Evolutionary conservation across 2,113 vertebrate genomes (phyloP).

Genomic region (Gnathonemus longibarbis): DNA sequence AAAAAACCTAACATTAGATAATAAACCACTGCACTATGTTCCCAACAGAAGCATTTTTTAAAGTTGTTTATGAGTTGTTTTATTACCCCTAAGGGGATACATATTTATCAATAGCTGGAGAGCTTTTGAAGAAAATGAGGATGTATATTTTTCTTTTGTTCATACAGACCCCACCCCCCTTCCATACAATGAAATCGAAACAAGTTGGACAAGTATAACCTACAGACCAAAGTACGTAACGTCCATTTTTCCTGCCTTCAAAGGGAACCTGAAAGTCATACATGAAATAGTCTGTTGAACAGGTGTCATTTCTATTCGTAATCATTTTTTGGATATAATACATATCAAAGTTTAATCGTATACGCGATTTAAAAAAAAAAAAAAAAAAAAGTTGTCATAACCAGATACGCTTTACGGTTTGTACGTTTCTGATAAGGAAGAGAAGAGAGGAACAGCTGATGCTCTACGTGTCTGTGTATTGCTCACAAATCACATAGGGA

Average conservation of each 20-base stretch:
- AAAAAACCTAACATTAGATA: background rate
- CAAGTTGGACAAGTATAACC: background rate
- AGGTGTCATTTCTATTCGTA: background rate
- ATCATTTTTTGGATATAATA: background rate
- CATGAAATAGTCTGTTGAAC: background rate
- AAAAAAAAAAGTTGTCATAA: background rate
- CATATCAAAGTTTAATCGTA: background rate
- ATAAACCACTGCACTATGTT: background rate
- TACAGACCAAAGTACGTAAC: background rate
- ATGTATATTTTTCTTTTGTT: background rate
- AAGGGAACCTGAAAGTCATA: background rate
- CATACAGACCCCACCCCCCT: background rate
- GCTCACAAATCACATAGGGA: background rate
- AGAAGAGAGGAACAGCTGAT: background rate
- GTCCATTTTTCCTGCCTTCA: background rate
- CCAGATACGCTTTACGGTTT: background rate
- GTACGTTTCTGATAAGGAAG: background rate
- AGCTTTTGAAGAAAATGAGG: background rate
- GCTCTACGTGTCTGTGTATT: background rate
- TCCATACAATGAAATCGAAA: slow-evolving; percentile 7
- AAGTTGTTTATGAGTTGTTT: background rate
- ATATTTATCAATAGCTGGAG: background rate
- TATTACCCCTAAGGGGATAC: background rate
- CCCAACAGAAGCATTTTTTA: background rate
- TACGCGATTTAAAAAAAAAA: background rate